Evolutionary conservation across 2,888 invertebrate genomes (phyloP).

Genomic region (Amphiduros pacificus): DNA sequence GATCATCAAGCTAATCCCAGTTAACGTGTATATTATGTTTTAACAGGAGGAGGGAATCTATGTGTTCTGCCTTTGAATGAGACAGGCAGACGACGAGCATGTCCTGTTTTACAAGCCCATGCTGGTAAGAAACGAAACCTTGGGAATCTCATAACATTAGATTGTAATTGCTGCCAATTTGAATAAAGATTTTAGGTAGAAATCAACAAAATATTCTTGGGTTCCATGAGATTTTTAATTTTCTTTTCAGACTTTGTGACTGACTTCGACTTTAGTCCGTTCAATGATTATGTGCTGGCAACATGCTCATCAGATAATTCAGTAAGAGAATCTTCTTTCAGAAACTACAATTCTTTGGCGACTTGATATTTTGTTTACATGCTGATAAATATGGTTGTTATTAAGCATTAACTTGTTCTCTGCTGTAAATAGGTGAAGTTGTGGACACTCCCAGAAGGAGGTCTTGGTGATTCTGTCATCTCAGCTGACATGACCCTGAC

Average conservation of each 20-base stretch:
- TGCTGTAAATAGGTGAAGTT: slow-evolving; percentile 84
- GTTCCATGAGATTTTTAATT: no score
- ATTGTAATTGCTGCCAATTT: no score
- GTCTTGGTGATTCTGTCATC: slow-evolving; percentile 72
- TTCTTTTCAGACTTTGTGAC: slow-evolving; percentile 89
- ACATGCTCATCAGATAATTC: slow-evolving; percentile 75
- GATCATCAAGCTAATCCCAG: neutral
- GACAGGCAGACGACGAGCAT: neutral
- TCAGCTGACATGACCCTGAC: slow-evolving; percentile 81
- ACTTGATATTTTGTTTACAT: neutral
- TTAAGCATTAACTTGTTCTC: no score
- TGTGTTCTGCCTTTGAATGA: neutral
- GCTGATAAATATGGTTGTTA: neutral
- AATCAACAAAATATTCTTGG: no score
- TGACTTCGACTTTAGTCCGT: slow-evolving; percentile 93
- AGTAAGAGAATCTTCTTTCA: no score
- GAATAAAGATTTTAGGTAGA: no score
- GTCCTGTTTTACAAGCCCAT: slow-evolving; percentile 15
- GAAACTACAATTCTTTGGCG: no score
- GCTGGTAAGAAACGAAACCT: no score
- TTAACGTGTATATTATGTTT: neutral
- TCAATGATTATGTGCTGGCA: slow-evolving; percentile 87
- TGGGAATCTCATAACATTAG: no score
- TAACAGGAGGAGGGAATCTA: slow-evolving; percentile 2
- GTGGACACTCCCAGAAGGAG: slow-evolving; percentile 85